These are phyloP conservation scores for Ascidia mentula DNA, from an alignment of 23 tunicate species.

Conservation along the genomic window DNA sequence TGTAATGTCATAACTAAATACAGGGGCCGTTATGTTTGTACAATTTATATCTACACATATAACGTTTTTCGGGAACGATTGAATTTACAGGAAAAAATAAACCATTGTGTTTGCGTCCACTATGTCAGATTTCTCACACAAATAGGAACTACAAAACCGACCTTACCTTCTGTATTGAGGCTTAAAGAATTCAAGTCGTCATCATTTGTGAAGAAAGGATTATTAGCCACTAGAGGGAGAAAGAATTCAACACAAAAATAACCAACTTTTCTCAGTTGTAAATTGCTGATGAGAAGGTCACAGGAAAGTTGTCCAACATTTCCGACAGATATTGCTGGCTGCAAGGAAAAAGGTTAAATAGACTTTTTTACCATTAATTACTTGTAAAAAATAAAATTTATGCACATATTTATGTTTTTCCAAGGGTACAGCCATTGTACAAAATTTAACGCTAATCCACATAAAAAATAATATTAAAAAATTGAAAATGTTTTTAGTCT, in stretches of 20 bases:
- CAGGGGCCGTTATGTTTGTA: too few species aligned
- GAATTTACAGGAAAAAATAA: too few species aligned
- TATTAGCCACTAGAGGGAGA: constrained; percentile 68
- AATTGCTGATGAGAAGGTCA: constrained; percentile 61
- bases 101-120: background rate
- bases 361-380: too few species aligned
- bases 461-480: too few species aligned
- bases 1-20: too few species aligned
- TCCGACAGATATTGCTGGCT: constrained; percentile 93
- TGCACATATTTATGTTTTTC: too few species aligned
- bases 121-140: background rate
- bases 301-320: constrained; percentile 95
- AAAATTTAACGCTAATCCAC: too few species aligned
- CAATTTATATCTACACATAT: too few species aligned
- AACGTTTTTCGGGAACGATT: too few species aligned
- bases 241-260: constrained; percentile 64
- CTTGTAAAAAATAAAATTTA: too few species aligned
- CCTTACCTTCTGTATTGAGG: constrained; percentile 31
- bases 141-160: background rate
- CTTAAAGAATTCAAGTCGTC: constrained; percentile 20
- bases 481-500: too few species aligned
- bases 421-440: too few species aligned
- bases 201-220: constrained; percentile 40
- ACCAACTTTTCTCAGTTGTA: constrained; percentile 59
- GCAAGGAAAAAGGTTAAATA: background rate